phyloP scores from a whole-genome alignment of 2,888 invertebrate species.

The Morpho helenor region DNA sequence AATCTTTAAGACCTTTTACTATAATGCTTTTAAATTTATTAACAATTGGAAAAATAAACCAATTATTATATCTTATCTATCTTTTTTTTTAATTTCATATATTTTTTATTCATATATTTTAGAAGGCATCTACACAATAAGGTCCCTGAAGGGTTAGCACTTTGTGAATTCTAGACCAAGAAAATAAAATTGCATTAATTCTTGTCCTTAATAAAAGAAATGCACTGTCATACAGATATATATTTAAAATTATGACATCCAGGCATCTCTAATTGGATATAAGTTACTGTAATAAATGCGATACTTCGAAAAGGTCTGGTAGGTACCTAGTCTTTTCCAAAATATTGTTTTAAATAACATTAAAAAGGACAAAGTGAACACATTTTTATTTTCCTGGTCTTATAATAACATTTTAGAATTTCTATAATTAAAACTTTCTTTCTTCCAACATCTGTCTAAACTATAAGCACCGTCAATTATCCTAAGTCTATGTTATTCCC shows the following conservation, averaged over 20 bases:
- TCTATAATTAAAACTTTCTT: constrained; percentile 1
- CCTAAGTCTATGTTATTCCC: constrained; percentile 9
- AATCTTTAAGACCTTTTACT: too few relatives aligned
- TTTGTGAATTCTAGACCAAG: constrained; percentile 42
- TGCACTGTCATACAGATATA: too few relatives aligned
- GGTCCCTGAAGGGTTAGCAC: constrained; percentile 52
- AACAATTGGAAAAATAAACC: not conserved
- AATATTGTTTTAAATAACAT: not conserved
- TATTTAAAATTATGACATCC: too few relatives aligned
- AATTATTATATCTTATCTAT: not conserved
- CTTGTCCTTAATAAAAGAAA: too few relatives aligned
- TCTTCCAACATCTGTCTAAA: not conserved
- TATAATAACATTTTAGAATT: not conserved
- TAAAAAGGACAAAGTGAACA: not conserved
- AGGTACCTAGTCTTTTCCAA: too few relatives aligned
- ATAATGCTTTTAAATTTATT: too few relatives aligned
- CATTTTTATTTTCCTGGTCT: not conserved
- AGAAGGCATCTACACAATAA: constrained; percentile 33
- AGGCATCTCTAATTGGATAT: too few relatives aligned
- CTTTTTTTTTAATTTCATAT: not conserved
- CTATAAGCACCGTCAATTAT: constrained; percentile 20
- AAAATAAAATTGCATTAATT: constrained; percentile 1
- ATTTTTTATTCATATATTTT: not conserved
- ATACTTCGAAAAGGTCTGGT: too few relatives aligned
- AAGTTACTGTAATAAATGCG: too few relatives aligned